These are phyloP conservation scores for Archilochus colubris DNA, from an alignment of 2,113 vertebrate species.

Conservation along the genomic window DNA sequence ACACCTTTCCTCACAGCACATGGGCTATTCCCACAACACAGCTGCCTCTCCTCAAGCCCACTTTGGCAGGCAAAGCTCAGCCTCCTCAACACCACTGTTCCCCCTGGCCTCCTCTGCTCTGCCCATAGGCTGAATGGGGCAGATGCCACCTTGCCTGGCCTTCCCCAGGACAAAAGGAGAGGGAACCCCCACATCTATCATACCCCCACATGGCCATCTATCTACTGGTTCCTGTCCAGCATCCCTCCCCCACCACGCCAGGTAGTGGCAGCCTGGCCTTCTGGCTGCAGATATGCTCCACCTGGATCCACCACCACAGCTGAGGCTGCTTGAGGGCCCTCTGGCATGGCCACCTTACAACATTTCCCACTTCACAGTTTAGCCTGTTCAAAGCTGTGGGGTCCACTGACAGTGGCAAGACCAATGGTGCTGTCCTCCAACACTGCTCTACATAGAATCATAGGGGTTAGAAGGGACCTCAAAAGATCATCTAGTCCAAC, in stretches of 20 bases:
- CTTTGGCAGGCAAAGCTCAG: background rate
- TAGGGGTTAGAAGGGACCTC: too few species aligned
- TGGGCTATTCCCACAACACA: rapidly evolving
- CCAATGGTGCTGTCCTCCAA: background rate
- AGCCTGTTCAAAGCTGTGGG: background rate
- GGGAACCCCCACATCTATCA: rapidly evolving
- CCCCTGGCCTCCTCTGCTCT: background rate
- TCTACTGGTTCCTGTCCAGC: too few species aligned
- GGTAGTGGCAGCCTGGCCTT: background rate
- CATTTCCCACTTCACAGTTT: background rate
- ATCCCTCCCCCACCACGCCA: rapidly evolving
- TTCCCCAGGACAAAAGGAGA: background rate
- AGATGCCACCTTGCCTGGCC: background rate
- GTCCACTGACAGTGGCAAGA: background rate
- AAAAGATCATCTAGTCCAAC: too few species aligned
- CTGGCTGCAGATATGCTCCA: rapidly evolving
- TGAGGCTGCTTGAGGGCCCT: background rate
- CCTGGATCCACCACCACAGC: background rate
- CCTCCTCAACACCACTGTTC: background rate
- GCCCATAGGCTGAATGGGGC: background rate
- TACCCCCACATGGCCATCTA: too few species aligned
- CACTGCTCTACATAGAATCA: background rate
- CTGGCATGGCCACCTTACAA: rapidly evolving
- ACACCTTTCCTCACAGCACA: rapidly evolving
- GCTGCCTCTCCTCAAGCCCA: background rate